Evolutionary conservation across 2,113 vertebrate species (phyloP).

Genomic region (Nothoprocta perdicaria): DNA sequence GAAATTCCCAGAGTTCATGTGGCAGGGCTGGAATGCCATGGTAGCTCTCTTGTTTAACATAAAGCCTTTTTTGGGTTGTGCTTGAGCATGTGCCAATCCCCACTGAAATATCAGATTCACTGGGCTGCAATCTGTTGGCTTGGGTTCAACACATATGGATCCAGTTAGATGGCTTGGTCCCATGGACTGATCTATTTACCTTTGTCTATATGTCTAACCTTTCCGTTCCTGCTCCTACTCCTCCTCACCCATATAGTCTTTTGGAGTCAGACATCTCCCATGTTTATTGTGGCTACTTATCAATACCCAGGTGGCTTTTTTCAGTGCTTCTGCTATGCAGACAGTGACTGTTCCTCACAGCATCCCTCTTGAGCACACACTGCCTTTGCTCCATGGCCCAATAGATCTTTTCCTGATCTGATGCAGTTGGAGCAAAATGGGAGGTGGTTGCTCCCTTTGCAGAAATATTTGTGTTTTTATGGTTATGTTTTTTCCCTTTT

Average conservation of each 20-base stretch:
- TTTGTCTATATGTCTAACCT: neutral
- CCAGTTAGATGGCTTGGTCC: neutral
- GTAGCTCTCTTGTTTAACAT: neutral
- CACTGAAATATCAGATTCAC: neutral
- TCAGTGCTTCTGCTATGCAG: accelerated
- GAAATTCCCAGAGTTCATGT: neutral
- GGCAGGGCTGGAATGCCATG: neutral
- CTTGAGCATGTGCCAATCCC: neutral
- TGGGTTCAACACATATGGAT: neutral
- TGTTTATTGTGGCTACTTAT: neutral
- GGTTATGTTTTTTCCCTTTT: neutral
- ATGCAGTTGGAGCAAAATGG: neutral
- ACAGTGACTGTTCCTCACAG: neutral
- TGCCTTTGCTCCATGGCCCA: accelerated
- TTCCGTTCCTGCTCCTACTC: neutral
- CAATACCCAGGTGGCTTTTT: neutral
- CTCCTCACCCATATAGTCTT: neutral
- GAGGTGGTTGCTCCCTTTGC: neutral
- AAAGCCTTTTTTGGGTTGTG: neutral
- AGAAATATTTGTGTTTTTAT: neutral
- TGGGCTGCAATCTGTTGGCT: neutral
- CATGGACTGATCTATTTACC: neutral
- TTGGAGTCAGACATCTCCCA: neutral
- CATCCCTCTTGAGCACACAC: neutral
- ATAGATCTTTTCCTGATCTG: neutral